These are phyloP conservation scores for Autographa pulchrina DNA, from an alignment of 2,888 invertebrate genomes.

Conservation along the genomic window DNA sequence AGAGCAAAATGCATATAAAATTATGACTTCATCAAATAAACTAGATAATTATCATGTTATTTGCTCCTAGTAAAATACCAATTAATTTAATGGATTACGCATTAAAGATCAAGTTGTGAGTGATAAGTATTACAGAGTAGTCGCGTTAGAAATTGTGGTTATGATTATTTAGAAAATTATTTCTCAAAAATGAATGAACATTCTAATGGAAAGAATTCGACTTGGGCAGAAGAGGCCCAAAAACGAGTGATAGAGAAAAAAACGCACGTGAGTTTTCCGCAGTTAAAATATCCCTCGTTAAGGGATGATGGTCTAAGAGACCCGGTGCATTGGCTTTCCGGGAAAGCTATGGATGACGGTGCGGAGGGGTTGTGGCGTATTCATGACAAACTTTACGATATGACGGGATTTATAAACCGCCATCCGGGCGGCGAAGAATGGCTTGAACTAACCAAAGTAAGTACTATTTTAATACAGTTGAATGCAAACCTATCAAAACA, in stretches of 20 bases:
- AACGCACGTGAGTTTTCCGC: conserved; percentile 83
- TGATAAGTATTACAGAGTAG: conserved; percentile 17
- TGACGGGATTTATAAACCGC: conserved; percentile 92
- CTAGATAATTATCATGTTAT: conserved; percentile 26
- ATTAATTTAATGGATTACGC: conserved; percentile 14
- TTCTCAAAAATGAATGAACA: conserved; percentile 54
- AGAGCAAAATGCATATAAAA: neutral
- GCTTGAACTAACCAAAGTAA: conserved; percentile 91
- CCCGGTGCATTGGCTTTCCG: conserved; percentile 90
- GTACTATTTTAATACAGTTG: conserved; percentile 15
- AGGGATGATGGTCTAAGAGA: conserved; percentile 78
- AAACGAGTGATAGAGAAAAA: conserved; percentile 71
- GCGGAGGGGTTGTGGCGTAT: conserved; percentile 94
- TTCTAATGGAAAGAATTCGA: conserved; percentile 48
- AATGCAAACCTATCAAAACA: too few species aligned
- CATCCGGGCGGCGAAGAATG: conserved; percentile 97
- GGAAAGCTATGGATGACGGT: conserved; percentile 91
- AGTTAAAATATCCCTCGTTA: conserved; percentile 85
- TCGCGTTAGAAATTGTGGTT: conserved; percentile 2
- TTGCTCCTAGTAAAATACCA: conserved; percentile 15
- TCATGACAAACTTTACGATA: conserved; percentile 94
- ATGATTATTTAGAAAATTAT: neutral
- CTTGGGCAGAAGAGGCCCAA: conserved; percentile 66
- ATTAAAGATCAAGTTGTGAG: conserved; percentile 14
- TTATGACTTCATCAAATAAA: conserved; percentile 27